Base-by-base conservation (phyloP, 2,797 vertebrate species). In the Poeciliopsis infans region DNA sequence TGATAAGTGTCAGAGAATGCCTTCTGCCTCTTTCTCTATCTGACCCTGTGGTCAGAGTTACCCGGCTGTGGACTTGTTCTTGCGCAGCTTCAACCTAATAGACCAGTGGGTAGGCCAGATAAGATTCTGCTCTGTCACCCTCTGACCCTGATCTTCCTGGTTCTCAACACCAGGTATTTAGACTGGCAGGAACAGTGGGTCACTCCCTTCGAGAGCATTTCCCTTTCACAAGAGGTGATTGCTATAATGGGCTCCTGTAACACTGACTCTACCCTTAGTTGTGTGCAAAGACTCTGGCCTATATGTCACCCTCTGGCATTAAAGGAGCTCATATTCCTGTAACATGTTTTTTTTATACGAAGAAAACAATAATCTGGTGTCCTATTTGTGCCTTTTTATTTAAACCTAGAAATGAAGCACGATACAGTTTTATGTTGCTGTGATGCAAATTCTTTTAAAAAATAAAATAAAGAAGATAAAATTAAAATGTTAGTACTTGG, bases 151-250 rank as follows among this genome's bases (percentile, higher is more conserved):
- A 25, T 78, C 91, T 94, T 94, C 93, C 94, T 95, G 90, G 85
- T 94, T 94, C 93, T 93, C 94, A 94, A 92, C 83, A 15, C 36
- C 93, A 94, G 93, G 94, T 94, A 91, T 95, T 95, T 94, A 73
- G 86, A 91, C 93, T 94, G 94, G 94, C 93, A 93, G 86, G 75
- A 86, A 88, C 78, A 84, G 71, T 57, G 70, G 88, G 91, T 88
- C 86, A 90, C 92, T 91, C 94, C 94, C 94, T 92, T 87, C 79
- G 86, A 31, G 85, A 91, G 91, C 84, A 93, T 94, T 94, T 93
- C 92, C 92, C 85, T 87, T 90, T 84, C 87, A 85, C 87, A 79
- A 88, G 86, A 77, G 85, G 88, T 86, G 91, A 87, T 86, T 91
- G 89, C 89, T 92, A 91, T 90, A 84, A 91, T 79, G 80, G 82